These are phyloP conservation scores for Hermetia illucens DNA, from an alignment of 1,140 invertebrate genomes.

Conservation along the genomic window DNA sequence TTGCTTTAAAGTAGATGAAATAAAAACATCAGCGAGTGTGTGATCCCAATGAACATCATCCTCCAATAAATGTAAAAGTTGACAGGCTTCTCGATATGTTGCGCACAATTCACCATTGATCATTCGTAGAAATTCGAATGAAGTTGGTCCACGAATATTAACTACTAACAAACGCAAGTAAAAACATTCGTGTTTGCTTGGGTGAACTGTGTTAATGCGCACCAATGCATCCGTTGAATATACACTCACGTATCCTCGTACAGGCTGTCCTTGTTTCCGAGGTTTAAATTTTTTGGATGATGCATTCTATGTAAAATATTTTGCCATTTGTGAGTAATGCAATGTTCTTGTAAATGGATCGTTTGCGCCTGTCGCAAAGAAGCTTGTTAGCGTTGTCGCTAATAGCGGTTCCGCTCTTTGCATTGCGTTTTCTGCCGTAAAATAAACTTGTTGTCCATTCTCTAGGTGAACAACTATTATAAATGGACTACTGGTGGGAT, in stretches of 20 bases:
- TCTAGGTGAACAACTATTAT: slow-evolving; percentile 18
- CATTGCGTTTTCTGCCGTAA: slow-evolving; percentile 10
- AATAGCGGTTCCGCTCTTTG: slow-evolving; percentile 15
- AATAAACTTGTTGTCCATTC: slow-evolving; percentile 14
- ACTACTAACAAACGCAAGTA: slow-evolving; percentile 24
- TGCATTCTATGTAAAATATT: slow-evolving; percentile 27
- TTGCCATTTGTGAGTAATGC: slow-evolving; percentile 28
- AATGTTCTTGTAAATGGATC: slow-evolving; percentile 25
- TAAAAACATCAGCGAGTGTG: slow-evolving; percentile 19
- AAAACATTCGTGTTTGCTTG: slow-evolving; percentile 24
- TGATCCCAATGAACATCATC: slow-evolving; percentile 20
- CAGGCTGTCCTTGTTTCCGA: slow-evolving; percentile 3
- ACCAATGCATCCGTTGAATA: slow-evolving; percentile 15
- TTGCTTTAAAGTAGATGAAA: slow-evolving; percentile 17
- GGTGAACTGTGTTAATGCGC: slow-evolving; percentile 26
- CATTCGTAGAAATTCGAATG: slow-evolving; percentile 22
- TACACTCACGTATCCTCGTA: slow-evolving; percentile 13
- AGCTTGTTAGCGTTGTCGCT: neutral
- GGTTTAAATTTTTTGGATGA: slow-evolving; percentile 12
- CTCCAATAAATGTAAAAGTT: slow-evolving; percentile 19
- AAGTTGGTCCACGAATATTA: slow-evolving; percentile 23
- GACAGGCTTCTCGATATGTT: slow-evolving; percentile 28
- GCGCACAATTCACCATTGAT: slow-evolving; percentile 22
- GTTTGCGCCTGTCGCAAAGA: neutral
- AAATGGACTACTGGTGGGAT: neutral